Conservation (phyloP, 2,797 vertebrate genomes). For the Antennarius maculatus region DNA sequence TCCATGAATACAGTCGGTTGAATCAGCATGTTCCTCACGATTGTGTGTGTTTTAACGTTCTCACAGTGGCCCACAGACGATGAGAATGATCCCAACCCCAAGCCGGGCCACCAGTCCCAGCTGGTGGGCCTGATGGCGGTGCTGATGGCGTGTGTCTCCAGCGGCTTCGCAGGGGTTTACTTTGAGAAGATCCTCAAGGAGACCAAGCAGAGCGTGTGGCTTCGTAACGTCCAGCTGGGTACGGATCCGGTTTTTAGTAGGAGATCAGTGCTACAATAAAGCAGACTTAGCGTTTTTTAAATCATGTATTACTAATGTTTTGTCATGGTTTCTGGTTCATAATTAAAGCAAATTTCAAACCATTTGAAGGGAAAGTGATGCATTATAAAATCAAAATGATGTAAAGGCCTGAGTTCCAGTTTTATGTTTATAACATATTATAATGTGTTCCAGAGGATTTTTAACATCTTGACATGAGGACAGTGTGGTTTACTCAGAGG, state of each 20-base stretch:
- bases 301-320: too few species aligned
- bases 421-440: too few species aligned
- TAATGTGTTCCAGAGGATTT: too few species aligned
- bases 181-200: slow-evolving; percentile 99
- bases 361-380: too few species aligned
- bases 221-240: slow-evolving; percentile 98
- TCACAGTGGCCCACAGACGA: slow-evolving; percentile 88
- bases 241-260: slow-evolving; percentile 14
- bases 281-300: too few species aligned
- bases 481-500: too few species aligned
- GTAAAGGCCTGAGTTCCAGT: too few species aligned
- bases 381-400: too few species aligned
- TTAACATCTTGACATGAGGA: too few species aligned
- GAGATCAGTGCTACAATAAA: too few species aligned
- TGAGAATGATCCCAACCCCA: slow-evolving; percentile 65
- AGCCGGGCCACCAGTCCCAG: slow-evolving; percentile 84
- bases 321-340: too few species aligned
- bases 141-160: slow-evolving; percentile 93
- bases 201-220: slow-evolving; percentile 96
- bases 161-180: slow-evolving; percentile 97
- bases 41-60: slow-evolving; percentile 4
- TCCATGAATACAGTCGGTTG: not conserved
- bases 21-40: not conserved
- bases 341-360: too few species aligned
- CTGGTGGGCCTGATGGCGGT: slow-evolving; percentile 92